Evolutionary conservation across 1,140 invertebrate species (phyloP), one percentile per base, ranked within the genome.

Genomic region (Sycophila sp.): DNA sequence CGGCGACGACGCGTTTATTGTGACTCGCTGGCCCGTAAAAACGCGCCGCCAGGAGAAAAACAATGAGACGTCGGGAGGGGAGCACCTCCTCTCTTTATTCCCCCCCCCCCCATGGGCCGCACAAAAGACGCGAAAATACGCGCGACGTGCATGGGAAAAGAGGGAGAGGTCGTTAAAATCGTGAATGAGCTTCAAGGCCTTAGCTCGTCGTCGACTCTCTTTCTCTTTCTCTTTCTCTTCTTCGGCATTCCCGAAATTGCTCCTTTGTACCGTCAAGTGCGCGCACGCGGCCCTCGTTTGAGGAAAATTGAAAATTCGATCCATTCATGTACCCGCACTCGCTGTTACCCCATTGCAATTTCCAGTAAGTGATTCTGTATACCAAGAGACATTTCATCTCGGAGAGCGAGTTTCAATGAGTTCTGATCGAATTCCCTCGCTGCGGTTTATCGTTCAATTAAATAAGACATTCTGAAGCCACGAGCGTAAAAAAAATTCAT

Each of bases 51-150:
- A 40, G 36, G 17, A 56, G 40, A 64, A 77, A 77, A 79, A 79
- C 75, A 77, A 79, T 75, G 75, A 76, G 64, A 75, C 45, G 69
- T 76, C 62, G 64, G 51, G 38, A 34, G 47, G 8, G n/a, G 24
- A 17, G 49, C 30, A 10, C 3, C 36, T 36, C 34, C 42, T 36
- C 51, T 22, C 26, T 68, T 19, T 59, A 51, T 55, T 13, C 17
- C 58, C 47, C 51, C 30, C 10, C 32, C 22, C 58, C 42, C 32
- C 47, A n/a, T 2, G 45, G 11, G 13, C n/a, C n/a, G 5, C 4
- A 7, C 34, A 34, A 56, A 47, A 32, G 17, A 36, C 28, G 28
- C 22, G 5, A 28, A 45, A 26, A 11, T 24, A 22, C 2, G 13
- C 28, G 28, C n/a, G 32, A 15, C 22, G 8, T 19, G 64, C 53